Conservation (phyloP, 2,113 vertebrate genomes). For the Crocuta crocuta region DNA sequence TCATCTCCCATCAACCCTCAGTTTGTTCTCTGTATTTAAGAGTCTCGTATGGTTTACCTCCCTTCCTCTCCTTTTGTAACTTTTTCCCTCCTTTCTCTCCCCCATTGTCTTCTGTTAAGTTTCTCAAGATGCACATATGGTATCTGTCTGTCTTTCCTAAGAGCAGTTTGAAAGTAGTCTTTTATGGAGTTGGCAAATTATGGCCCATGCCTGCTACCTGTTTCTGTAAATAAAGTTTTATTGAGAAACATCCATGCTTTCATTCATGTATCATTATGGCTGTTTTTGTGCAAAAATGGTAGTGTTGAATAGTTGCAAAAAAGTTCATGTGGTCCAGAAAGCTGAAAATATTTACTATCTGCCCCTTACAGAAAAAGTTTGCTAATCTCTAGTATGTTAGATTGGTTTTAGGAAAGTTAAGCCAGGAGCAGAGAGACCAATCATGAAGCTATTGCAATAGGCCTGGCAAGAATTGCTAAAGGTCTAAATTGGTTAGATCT, state of each 20-base stretch:
- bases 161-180: neutral
- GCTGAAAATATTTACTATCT: neutral
- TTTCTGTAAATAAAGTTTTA: constrained; percentile 33
- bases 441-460: neutral
- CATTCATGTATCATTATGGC: neutral
- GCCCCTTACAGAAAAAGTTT: constrained; percentile 17
- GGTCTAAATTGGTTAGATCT: constrained; percentile 44
- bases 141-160: neutral
- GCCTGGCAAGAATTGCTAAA: neutral
- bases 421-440: neutral
- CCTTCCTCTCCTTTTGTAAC: too few species aligned
- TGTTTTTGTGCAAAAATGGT: neutral
- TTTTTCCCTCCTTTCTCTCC: too few species aligned
- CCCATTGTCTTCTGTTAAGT: too few species aligned
- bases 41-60: too few species aligned
- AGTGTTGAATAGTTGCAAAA: neutral
- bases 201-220: neutral
- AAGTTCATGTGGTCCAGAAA: neutral
- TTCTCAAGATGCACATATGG: too few species aligned
- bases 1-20: too few species aligned
- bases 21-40: too few species aligned
- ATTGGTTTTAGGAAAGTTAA: neutral
- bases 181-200: constrained; percentile 16
- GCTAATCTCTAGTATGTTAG: neutral
- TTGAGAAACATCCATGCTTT: neutral